Base-by-base conservation (phyloP, 2,888 invertebrate species). In the Trichacis sp. region DNA sequence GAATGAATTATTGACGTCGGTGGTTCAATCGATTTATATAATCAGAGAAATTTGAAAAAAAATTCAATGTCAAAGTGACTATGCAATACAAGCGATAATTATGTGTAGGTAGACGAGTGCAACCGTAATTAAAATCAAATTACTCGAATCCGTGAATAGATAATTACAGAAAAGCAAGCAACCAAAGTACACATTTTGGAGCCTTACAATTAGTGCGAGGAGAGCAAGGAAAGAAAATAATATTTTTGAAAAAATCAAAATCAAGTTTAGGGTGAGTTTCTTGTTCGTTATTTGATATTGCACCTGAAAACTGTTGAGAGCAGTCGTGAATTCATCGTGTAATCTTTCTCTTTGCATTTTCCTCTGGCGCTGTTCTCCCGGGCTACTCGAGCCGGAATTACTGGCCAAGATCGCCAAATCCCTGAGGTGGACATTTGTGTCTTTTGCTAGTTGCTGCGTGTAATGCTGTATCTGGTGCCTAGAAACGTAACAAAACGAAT, bases 391-490 rank as follows among this genome's bases (percentile, higher is more conserved):
- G 2, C 85, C 77, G 17, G 88, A 85, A 54, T 75, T 81, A 62
- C 69, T 82, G 1, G 87, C 81, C 1, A 90, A 87, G 68, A 91
- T 86, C 73, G 89, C 90, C 75, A 98, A 87, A 71, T 95, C 93
- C 86, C 94, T 94, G 69, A 97, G 87, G 84, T 93, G 90, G 33
- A 90, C 89, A 76, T 92, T 95, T 0, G 97, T 97, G 81, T 97
- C 97, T 81, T 96, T 96, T 0, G 94, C 96, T 78, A 98, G 85
- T 80, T 96, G 95, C 82, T 97, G 95, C 0, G 97, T 97, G 83
- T 97, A 96, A 83, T 96, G 96, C 84, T 96, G 96, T 73, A 97
- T 93, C 85, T 97, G 94, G 83, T 96, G 95, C 59, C 96, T 96
- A 80, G 17, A 85, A 85, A 61, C n/a, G n/a, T n/a, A 48, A 12